Base-by-base conservation (phyloP, 2,888 invertebrate genomes). In the Heliconius erato region DNA sequence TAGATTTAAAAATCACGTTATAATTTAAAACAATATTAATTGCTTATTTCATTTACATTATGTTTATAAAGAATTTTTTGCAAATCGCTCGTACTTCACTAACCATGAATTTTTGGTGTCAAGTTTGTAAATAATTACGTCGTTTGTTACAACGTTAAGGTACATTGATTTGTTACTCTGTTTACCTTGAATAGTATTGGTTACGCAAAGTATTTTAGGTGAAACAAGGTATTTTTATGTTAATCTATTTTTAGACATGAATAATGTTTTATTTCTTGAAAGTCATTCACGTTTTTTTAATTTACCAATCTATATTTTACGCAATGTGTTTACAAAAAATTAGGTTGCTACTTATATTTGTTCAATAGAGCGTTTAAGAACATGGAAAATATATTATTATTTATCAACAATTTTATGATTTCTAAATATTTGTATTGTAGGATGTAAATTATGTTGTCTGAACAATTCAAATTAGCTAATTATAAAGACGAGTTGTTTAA, bases 51-150 rank as follows among this genome's bases (percentile, higher is more conserved):
- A 11, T 44, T 71, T 35, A 40, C 40, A n/a, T 71, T 72, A 40
- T 44, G 6, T 28, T 74, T 65, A 77, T 26, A n/a, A 7, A 69
- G 23, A 32, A 9, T 35, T 68, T 76, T n/a, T 65, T 71, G 59
- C 26, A 16, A 65, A 40, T 16, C 9, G 28, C 74, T 79, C 11
- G 40, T 74, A 68, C 35, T 74, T 19, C n/a, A 65, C n/a, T 12
- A 12, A 35, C 28, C 14, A 68, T 77, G 76, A 80, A 79, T 85
- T 85, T 86, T 85, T 79, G 80, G 84, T 87, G 82, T 84, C 49
- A 84, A 86, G 86, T 86, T 86, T 85, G 65, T 82, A 77, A 84
- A 84, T 85, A 87, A 79, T 83, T 67, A 35, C 74, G 40, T 40
- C n/a, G 82, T 63, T 81, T 72, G 74, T 81, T 69, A 71, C 79